These are phyloP conservation scores for Enteromius afrohamiltoni DNA, from an alignment of 2,797 vertebrate species.

Conservation along the genomic window DNA sequence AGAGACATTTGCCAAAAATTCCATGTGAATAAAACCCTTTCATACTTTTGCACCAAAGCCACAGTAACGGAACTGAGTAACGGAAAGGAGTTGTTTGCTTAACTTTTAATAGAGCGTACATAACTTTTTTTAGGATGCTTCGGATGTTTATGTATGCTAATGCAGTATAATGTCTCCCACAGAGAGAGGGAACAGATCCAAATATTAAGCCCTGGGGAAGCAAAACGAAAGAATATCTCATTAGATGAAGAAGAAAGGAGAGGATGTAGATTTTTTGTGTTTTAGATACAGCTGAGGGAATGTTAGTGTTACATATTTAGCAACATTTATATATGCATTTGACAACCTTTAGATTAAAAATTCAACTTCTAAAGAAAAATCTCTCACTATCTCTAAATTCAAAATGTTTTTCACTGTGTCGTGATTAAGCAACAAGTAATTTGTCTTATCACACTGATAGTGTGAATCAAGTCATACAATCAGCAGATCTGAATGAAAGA, in stretches of 20 bases:
- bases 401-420: background rate
- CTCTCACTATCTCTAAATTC: background rate
- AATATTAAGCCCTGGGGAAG: constrained; percentile 45
- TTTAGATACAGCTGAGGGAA: constrained; percentile 35
- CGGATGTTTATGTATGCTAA: constrained; percentile 51
- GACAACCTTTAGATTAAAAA: background rate
- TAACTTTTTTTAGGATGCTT: constrained; percentile 35
- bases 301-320: constrained; percentile 27
- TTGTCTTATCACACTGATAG: background rate
- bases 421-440: background rate
- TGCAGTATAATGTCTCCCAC: constrained; percentile 44
- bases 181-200: constrained; percentile 38
- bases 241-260: constrained; percentile 37
- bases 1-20: background rate
- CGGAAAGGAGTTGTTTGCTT: constrained; percentile 13
- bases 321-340: background rate
- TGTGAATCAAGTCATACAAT: background rate
- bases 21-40: constrained; percentile 29
- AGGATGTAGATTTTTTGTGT: constrained; percentile 36
- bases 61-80: constrained; percentile 26
- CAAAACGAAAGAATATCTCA: constrained; percentile 52
- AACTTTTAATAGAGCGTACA: constrained; percentile 43
- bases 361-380: background rate
- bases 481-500: background rate
- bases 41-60: constrained; percentile 20